Evolutionary conservation across 2,797 vertebrate species (phyloP).

Genomic region (Adrianichthys oophorus): DNA sequence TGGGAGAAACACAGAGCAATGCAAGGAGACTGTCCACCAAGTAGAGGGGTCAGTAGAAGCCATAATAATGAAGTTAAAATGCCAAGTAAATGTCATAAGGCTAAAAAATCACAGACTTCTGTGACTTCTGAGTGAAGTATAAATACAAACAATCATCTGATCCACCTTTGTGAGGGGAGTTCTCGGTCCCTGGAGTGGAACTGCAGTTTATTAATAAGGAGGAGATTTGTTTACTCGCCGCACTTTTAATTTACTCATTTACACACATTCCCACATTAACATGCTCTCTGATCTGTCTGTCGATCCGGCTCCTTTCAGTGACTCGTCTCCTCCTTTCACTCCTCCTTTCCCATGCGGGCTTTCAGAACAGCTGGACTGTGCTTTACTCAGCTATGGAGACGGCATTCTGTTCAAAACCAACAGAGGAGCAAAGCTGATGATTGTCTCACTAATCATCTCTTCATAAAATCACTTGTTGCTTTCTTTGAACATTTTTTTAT

Average conservation of each 20-base stretch:
- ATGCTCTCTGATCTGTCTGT: slow-evolving; percentile 29
- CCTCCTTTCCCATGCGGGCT: slow-evolving; percentile 4
- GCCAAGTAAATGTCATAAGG: slow-evolving; percentile 49
- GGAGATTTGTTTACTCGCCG: slow-evolving; percentile 24
- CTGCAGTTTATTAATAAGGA: slow-evolving; percentile 50
- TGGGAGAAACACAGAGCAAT: too few species aligned
- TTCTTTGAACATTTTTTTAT: not conserved
- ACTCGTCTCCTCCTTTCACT: slow-evolving; percentile 27
- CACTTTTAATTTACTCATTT: slow-evolving; percentile 47
- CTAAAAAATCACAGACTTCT: slow-evolving; percentile 31
- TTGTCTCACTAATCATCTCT: slow-evolving; percentile 25
- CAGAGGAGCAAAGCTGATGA: slow-evolving; percentile 12
- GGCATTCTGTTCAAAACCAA: slow-evolving; percentile 40
- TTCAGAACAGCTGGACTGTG: slow-evolving; percentile 41
- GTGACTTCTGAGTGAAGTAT: slow-evolving; percentile 38
- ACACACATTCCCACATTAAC: slow-evolving; percentile 23
- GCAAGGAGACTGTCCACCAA: not conserved
- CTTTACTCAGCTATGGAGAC: slow-evolving; percentile 44
- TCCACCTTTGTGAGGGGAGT: slow-evolving; percentile 29
- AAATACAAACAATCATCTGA: slow-evolving; percentile 51
- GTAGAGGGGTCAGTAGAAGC: slow-evolving; percentile 4
- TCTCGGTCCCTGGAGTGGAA: slow-evolving; percentile 17
- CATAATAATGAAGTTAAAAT: slow-evolving; percentile 44
- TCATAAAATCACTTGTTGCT: slow-evolving; percentile 5
- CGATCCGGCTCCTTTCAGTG: slow-evolving; percentile 36